These are phyloP conservation scores for Enteromius argenteus DNA, from an alignment of 2,797 vertebrate species.

Conservation along the genomic window DNA sequence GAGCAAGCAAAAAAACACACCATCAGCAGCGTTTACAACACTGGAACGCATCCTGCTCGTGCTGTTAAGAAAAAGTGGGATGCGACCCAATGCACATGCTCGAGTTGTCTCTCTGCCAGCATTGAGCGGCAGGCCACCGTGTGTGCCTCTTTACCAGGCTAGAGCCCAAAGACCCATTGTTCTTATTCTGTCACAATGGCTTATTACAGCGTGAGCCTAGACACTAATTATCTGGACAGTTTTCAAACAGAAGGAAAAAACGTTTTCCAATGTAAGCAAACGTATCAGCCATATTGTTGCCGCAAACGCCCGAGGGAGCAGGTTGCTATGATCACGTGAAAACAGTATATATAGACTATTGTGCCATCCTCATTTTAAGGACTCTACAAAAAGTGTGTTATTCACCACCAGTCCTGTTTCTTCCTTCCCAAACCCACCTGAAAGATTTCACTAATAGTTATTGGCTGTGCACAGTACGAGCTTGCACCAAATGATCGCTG, in stretches of 20 bases:
- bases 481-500: conserved; percentile 34
- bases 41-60: conserved; percentile 51
- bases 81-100: conserved; percentile 58
- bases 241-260: conserved; percentile 51
- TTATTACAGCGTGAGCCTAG: conserved; percentile 46
- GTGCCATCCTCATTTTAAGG: not conserved
- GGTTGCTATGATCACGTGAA: not conserved
- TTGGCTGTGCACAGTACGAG: conserved; percentile 39
- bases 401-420: not conserved
- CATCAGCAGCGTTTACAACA: conserved; percentile 57
- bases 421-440: conserved; percentile 24
- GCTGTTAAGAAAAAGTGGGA: conserved; percentile 52
- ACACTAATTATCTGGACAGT: conserved; percentile 58
- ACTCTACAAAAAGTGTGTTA: conserved; percentile 13
- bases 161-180: conserved; percentile 54
- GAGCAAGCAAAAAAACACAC: conserved; percentile 43
- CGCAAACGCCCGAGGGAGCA: not conserved
- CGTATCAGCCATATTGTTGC: conserved; percentile 25
- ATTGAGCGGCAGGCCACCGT: conserved; percentile 14
- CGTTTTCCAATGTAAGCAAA: conserved; percentile 31
- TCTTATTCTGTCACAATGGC: conserved; percentile 60
- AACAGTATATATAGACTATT: not conserved
- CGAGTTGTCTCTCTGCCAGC: conserved; percentile 48
- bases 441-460: conserved; percentile 45
- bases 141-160: conserved; percentile 28